Evolutionary conservation across 2,888 invertebrate genomes (phyloP), one percentile per base, ranked within the genome.

Genomic region (Acrocyrtus sp.): DNA sequence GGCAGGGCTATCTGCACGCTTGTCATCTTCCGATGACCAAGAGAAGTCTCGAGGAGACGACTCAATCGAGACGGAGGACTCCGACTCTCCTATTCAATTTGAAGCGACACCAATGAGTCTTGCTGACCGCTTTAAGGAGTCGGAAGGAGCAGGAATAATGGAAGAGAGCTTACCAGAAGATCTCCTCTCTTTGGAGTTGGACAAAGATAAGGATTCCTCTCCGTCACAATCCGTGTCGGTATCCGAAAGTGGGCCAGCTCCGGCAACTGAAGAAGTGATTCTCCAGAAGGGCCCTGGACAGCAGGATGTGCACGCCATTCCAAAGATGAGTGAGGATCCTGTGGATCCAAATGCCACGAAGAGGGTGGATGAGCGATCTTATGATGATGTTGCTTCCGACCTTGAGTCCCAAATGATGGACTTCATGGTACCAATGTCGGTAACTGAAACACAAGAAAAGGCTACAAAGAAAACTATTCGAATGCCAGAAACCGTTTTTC

Each of bases 261-360:
- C n/a, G n/a, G n/a, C n/a, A n/a, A n/a, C n/a, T n/a, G 57, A 76
- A 6, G 80, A 80, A 66, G 62, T 72, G 54, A 69, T 77, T 17
- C 66, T 80, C 15, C 81, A 79, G 24, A 68, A 77, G 47, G 79
- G 76, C 6, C n/a, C n/a, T n/a, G 50, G 65, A 50, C 70, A 74
- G 66, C 73, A 67, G 69, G 26, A 3, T 15, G 62, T 63, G 3
- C 48, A 70, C 6, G 70, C 63, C 8, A 57, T 70, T 21, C 70
- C 70, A 24, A 53, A 27, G 21, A n/a, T 24, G 17, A 2, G 21
- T 8, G 26, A 41, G 2, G 4, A 1, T 10, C 26, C 26, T 19
- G 19, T 15, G 1, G 34, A 50, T n/a, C 15, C n/a, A 3, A 22
- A 24, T 15, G 5, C 50, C 5, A 34, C 26, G 4, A 27, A 19